Conservation (phyloP, 2,888 invertebrate genomes). For the Agrochola circellaris region DNA sequence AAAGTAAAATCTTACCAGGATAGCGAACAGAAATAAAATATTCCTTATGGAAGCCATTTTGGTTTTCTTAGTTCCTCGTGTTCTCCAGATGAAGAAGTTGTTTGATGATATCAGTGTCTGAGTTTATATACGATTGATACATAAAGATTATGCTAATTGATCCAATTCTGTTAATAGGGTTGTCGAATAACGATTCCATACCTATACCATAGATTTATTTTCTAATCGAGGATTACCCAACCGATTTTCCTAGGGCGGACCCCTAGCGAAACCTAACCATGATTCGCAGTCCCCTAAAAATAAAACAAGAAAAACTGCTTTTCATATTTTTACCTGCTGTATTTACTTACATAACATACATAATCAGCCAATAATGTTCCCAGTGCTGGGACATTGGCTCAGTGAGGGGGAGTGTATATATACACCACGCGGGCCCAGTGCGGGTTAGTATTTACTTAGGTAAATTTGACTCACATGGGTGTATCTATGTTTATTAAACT, state of each 20-base stretch:
- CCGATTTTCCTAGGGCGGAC: background rate
- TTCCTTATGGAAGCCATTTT: constrained; percentile 51
- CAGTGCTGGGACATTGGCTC: too few relatives aligned
- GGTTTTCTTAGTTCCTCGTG: constrained; percentile 40
- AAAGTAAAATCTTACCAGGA: constrained; percentile 64
- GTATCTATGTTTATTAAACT: background rate
- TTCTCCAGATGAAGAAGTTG: constrained; percentile 57
- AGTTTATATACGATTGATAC: constrained; percentile 57
- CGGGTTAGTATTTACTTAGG: background rate
- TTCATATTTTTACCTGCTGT: background rate
- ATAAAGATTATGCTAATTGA: constrained; percentile 63
- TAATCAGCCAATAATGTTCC: too few relatives aligned
- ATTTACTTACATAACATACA: background rate
- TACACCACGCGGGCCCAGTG: too few relatives aligned
- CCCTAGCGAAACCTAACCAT: background rate
- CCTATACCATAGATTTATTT: background rate
- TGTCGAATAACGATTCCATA: constrained; percentile 25
- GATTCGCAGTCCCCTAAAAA: background rate
- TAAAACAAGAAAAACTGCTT: background rate
- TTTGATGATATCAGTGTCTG: constrained; percentile 29
- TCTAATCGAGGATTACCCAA: background rate
- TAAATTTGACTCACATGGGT: background rate
- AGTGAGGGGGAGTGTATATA: too few relatives aligned
- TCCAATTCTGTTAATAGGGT: constrained; percentile 45
- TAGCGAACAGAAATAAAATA: constrained; percentile 59